A percentile compares a stretch with the other conserved stretches of the same genome.
Evolutionary conservation across 1,140 invertebrate genomes (phyloP).

Genomic region (Formica exsecta): DNA sequence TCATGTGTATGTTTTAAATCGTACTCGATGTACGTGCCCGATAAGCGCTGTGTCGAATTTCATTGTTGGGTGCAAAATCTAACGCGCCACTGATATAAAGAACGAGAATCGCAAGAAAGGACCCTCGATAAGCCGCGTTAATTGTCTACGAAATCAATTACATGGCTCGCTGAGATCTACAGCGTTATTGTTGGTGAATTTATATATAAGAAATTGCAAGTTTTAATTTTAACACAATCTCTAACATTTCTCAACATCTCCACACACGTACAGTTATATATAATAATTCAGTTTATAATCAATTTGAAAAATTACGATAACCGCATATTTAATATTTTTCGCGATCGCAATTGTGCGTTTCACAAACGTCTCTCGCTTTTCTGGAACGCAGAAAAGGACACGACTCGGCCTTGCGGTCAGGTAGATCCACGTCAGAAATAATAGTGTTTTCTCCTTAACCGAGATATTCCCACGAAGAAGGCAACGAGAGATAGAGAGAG

Average conservation of each 20-base stretch:
- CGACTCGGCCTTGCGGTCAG: slow-evolving; percentile 49
- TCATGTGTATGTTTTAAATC: neutral
- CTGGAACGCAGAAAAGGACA: slow-evolving; percentile 4
- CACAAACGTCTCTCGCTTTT: neutral
- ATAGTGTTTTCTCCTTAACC: slow-evolving; percentile 47
- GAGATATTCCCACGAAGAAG: slow-evolving; percentile 55
- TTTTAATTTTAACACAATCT: neutral
- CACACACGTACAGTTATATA: neutral
- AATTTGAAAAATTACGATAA: neutral
- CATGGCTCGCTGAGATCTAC: neutral
- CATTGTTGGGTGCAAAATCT: slow-evolving; percentile 6
- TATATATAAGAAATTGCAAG: neutral
- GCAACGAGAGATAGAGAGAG: neutral
- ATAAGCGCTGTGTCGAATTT: slow-evolving; percentile 50
- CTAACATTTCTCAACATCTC: neutral
- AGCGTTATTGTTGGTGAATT: neutral
- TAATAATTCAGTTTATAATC: neutral
- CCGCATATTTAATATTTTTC: neutral
- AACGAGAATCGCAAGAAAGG: neutral
- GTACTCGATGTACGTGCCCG: slow-evolving; percentile 48
- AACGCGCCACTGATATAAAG: neutral
- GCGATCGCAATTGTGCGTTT: neutral
- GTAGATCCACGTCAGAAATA: slow-evolving; percentile 27
- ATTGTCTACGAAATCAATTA: neutral
- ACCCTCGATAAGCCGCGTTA: neutral